A percentile compares a stretch with the other conserved stretches of the same genome.
phyloP scores from a whole-genome alignment of 53 echinoderm and acorn worm genomes.

The Apostichopus leukothele region DNA sequence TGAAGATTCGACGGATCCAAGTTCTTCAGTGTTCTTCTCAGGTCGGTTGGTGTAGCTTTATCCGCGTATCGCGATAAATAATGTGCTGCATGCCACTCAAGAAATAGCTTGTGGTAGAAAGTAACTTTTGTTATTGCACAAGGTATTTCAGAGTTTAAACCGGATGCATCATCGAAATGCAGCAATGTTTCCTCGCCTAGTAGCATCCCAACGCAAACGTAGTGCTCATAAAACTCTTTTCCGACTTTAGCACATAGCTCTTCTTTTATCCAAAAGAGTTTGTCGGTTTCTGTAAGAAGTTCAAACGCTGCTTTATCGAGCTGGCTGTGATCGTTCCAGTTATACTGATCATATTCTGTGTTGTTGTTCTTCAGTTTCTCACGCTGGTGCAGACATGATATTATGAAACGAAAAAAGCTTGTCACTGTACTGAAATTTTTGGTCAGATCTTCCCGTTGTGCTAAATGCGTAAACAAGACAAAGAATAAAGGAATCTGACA shows the following conservation, averaged over 20 bases:
- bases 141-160: not conserved
- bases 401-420: not conserved
- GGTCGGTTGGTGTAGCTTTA: not conserved
- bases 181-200: not conserved
- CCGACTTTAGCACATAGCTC: not conserved
- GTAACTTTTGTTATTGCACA: not conserved
- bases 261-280: not conserved
- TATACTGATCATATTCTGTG: too few species aligned
- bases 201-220: not conserved
- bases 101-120: not conserved
- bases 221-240: not conserved
- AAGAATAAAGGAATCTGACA: constrained; percentile 11
- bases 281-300: not conserved
- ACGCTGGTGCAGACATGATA: not conserved
- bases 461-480: not conserved
- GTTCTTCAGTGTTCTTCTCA: not conserved
- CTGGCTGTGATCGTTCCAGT: not conserved
- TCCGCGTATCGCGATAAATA: not conserved
- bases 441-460: not conserved
- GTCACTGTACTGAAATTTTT: not conserved
- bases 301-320: not conserved
- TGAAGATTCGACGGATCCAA: not conserved
- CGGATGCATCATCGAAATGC: too few species aligned
- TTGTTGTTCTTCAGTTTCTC: not conserved
- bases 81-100: constrained; percentile 26